Evolutionary conservation across 2,113 vertebrate species (phyloP).

Genomic region (Rattus norvegicus): DNA sequence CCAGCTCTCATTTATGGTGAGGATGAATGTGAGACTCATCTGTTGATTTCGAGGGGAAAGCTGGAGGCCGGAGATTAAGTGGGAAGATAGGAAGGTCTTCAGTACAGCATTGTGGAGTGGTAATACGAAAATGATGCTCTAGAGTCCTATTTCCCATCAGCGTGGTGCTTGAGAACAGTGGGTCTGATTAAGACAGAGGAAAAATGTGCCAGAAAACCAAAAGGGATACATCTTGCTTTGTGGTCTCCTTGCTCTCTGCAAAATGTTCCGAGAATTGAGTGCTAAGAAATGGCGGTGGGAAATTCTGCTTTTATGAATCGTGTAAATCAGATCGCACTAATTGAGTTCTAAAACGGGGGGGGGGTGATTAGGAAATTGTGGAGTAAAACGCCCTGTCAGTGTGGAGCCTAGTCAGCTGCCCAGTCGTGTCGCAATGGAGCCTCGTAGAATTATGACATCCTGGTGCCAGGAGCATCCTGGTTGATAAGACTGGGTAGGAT

Average conservation of each 20-base stretch:
- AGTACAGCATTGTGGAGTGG: conserved; percentile 57
- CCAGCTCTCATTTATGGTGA: neutral
- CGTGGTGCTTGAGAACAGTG: conserved; percentile 55
- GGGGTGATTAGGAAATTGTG: conserved; percentile 55
- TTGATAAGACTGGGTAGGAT: neutral
- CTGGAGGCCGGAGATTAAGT: conserved; percentile 55
- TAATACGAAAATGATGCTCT: conserved; percentile 62
- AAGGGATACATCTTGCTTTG: conserved; percentile 28
- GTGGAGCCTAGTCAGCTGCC: conserved; percentile 31
- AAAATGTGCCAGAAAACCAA: conserved; percentile 52
- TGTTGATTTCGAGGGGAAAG: conserved; percentile 51
- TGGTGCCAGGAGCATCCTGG: neutral
- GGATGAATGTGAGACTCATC: conserved; percentile 32
- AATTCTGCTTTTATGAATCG: conserved; percentile 36
- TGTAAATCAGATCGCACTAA: conserved; percentile 69
- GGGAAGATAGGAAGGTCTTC: neutral
- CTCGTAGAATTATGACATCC: neutral
- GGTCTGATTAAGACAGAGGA: conserved; percentile 67
- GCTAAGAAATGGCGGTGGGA: conserved; percentile 18
- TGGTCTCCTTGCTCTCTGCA: conserved; percentile 39
- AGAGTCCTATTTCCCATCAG: conserved; percentile 51
- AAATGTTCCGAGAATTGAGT: conserved; percentile 47
- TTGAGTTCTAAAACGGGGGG: conserved; percentile 63
- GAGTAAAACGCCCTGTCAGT: conserved; percentile 46
- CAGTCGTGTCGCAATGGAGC: neutral